Percentiles rank a stretch among this genome's conserved stretches.
Evolutionary conservation across 92 coral and sea anemone species (phyloP).

Genomic region (Zoanthus sociatus): DNA sequence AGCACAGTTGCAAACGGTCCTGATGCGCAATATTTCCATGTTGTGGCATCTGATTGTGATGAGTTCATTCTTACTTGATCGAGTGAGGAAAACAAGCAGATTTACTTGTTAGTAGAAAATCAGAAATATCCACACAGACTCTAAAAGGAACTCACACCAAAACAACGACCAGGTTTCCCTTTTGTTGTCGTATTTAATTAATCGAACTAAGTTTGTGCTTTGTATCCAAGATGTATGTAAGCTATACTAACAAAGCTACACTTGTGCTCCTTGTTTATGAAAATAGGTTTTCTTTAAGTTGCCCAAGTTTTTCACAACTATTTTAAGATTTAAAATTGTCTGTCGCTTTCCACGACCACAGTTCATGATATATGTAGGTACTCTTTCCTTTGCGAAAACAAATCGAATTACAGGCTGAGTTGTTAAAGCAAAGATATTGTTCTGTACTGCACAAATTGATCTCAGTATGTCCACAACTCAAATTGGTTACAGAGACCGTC

Average conservation of each 20-base stretch:
- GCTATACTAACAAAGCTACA: too few species aligned
- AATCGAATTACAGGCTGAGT: slow-evolving; percentile 9
- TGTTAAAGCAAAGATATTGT: slow-evolving; percentile 7
- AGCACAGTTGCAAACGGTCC: slow-evolving; percentile 63
- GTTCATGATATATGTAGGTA: not conserved
- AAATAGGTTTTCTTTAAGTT: too few species aligned
- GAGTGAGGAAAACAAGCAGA: not conserved
- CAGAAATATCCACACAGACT: not conserved
- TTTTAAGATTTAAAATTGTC: not conserved
- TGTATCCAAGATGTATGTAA: too few species aligned
- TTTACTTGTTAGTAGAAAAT: not conserved
- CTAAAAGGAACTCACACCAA: too few species aligned
- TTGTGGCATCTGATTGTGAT: not conserved
- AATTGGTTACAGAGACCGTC: not conserved
- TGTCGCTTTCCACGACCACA: not conserved
- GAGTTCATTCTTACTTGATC: not conserved
- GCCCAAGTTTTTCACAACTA: too few species aligned
- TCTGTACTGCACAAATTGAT: not conserved
- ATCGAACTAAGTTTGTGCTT: too few species aligned
- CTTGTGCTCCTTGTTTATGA: too few species aligned
- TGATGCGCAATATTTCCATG: not conserved
- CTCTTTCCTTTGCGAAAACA: not conserved
- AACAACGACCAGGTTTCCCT: too few species aligned
- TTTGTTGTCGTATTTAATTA: too few species aligned
- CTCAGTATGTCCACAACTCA: not conserved